These are phyloP conservation scores for Coracopsis vasa DNA, from an alignment of 2,113 vertebrate species.

Conservation along the genomic window DNA sequence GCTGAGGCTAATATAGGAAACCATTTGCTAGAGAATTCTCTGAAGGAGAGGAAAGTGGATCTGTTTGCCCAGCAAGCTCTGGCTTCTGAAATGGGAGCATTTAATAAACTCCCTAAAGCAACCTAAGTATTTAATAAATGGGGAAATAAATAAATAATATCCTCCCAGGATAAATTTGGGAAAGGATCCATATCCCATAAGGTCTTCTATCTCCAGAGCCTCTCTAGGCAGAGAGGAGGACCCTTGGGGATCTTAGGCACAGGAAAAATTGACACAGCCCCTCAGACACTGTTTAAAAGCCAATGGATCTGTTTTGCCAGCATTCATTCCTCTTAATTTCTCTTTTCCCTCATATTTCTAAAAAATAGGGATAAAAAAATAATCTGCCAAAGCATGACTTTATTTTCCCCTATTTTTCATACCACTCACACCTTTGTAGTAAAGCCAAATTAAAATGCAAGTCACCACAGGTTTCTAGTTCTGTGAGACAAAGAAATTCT, in stretches of 20 bases:
- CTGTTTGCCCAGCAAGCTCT: constrained; percentile 18
- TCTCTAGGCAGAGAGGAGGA: not conserved
- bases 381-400: not conserved
- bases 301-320: not conserved
- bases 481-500: not conserved
- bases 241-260: not conserved
- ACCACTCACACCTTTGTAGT: not conserved
- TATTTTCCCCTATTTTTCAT: not conserved
- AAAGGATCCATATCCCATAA: not conserved
- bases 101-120: constrained; percentile 43
- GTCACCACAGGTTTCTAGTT: not conserved
- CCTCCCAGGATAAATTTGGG: not conserved
- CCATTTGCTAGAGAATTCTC: constrained; percentile 43
- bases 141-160: constrained; percentile 40
- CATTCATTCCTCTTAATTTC: not conserved
- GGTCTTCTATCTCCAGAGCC: not conserved
- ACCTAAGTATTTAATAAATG: constrained; percentile 8
- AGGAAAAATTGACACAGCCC: not conserved
- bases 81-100: constrained; percentile 7
- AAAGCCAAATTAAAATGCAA: not conserved
- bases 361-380: not conserved
- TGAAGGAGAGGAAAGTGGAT: not conserved
- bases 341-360: not conserved
- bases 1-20: constrained; percentile 44
- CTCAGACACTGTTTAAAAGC: not conserved